Base-by-base conservation (phyloP, 2,888 invertebrate genomes). In the Pollenia amentaria region DNA sequence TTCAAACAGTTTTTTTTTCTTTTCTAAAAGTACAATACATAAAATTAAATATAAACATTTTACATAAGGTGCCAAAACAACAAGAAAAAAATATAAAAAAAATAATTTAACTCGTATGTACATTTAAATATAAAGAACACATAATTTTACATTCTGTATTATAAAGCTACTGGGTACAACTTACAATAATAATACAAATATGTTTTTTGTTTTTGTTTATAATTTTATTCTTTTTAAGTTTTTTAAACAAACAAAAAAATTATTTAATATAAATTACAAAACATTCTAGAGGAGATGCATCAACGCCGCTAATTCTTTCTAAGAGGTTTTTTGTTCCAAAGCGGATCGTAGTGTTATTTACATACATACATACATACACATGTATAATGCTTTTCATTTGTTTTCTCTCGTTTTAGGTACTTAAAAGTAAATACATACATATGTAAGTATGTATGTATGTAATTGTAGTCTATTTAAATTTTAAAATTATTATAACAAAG, bases 261-360 rank as follows among this genome's bases (percentile, higher is more conserved):
- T 46, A 72, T 64, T 79, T 72, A 72, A 62, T 62, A 65, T 38
- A 18, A 51, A 62, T 48, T 82, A 62, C 70, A 72, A 84, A 84
- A 73, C 65, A 84, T 78, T 62, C 53, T 62, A 64, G 16, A 42
- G 42, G 70, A 51, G 62, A 62, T 70, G 70, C 40, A 70, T 38
- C n/a, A 51, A 16, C 11, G 44, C 55, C 16, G 8, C n/a, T 10
- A 60, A 60, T 21, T 6, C n/a, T 62, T 40, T n/a, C 40, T n/a
- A 40, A 62, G n/a, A 1, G 4, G 38, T n/a, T 38, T 40, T 40
- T 62, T 62, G 60, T 40, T 62, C 38, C 40, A 62, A 18, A 62
- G n/a, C n/a, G 38, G 60, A 11, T 62, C 16, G n/a, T 29, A 29
- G 6, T 6, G 29, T 29, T 29, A 29, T 29, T 29, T 29, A n/a